These are phyloP conservation scores for Boulengeromyrus knoepffleri DNA, from an alignment of 2,113 vertebrate genomes.

Conservation along the genomic window DNA sequence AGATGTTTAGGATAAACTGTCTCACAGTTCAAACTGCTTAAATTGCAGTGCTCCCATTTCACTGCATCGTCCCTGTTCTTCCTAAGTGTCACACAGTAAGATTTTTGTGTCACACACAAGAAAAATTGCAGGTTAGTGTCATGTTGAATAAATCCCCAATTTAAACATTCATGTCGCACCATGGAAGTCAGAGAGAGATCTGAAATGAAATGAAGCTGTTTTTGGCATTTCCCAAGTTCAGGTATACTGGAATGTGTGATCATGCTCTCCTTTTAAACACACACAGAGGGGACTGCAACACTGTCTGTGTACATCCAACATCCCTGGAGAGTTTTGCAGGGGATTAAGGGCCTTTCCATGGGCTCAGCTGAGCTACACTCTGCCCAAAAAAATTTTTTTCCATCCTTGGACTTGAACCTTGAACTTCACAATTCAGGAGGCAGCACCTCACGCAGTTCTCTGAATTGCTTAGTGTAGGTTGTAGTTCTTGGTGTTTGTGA, in stretches of 20 bases:
- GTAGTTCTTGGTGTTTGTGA: not conserved
- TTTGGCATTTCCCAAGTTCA: not conserved
- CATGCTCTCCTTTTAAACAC: not conserved
- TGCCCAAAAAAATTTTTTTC: not conserved
- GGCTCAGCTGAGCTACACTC: not conserved
- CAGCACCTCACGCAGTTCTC: not conserved
- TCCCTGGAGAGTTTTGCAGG: not conserved
- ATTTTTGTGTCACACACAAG: no score
- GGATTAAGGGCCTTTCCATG: not conserved
- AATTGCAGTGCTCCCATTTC: not conserved
- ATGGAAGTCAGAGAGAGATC: not conserved
- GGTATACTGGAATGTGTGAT: not conserved
- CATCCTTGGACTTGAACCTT: not conserved
- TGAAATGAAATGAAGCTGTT: not conserved
- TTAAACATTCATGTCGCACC: not conserved
- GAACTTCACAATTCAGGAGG: not conserved
- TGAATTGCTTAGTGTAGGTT: not conserved
- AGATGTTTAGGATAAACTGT: slow-evolving; percentile 13
- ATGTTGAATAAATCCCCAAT: not conserved
- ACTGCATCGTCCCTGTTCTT: not conserved
- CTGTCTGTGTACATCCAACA: not conserved
- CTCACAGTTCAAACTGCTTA: slow-evolving; percentile 1
- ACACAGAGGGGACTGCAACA: not conserved
- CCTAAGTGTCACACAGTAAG: not conserved
- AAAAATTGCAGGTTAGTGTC: not conserved